A percentile compares a stretch with the other conserved stretches of the same genome.
Conservation (phyloP, 2,797 vertebrate genomes). For the Epinephelus malabaricus region DNA sequence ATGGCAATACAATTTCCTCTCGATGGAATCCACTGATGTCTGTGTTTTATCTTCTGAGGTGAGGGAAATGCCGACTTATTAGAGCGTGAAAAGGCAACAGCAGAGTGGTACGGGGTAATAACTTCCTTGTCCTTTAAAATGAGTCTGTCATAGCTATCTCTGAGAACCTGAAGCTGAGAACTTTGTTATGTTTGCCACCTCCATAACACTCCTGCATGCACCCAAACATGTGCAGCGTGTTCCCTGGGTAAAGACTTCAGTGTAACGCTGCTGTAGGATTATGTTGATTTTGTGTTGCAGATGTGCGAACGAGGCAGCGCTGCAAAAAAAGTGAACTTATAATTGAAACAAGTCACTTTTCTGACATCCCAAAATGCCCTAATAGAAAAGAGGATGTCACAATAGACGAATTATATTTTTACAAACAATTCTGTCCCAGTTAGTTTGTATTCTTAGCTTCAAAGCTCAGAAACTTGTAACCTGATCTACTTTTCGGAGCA, state of each 20-base stretch:
- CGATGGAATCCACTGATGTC: conserved; percentile 74
- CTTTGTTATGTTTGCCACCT: conserved; percentile 48
- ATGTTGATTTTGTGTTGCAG: conserved; percentile 9
- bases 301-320: conserved; percentile 2
- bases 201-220: conserved; percentile 26
- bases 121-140: conserved; percentile 82
- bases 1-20: conserved; percentile 71
- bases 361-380: conserved; percentile 51
- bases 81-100: conserved; percentile 81
- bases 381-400: conserved; percentile 56
- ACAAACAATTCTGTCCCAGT: conserved; percentile 60
- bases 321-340: conserved; percentile 52
- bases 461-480: conserved; percentile 60
- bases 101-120: conserved; percentile 76
- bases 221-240: conserved; percentile 28
- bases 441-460: conserved; percentile 73
- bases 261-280: conserved; percentile 20
- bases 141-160: conserved; percentile 75
- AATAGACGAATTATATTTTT: conserved; percentile 52
- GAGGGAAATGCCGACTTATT: conserved; percentile 77
- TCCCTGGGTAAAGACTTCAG: conserved; percentile 24
- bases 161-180: conserved; percentile 59
- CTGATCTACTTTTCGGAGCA: conserved; percentile 57
- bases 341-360: conserved; percentile 66
- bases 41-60: conserved; percentile 79